Percentiles rank a stretch among this genome's conserved stretches.
Evolutionary conservation across 2,888 invertebrate species (phyloP).

Genomic region (Agrypnus murinus): DNA sequence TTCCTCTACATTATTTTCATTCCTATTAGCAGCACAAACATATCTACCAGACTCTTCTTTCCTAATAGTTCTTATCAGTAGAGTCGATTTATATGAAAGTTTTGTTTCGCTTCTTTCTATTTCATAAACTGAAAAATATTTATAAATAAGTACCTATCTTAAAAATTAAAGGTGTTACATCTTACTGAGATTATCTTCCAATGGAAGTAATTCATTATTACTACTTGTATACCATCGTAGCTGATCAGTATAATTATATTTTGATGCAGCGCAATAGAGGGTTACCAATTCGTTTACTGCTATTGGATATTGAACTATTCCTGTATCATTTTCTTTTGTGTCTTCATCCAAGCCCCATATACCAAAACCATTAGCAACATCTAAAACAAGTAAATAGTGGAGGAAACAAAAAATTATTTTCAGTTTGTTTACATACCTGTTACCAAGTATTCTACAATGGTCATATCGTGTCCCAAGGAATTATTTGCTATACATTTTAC

Average conservation of each 20-base stretch:
- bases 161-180: background rate
- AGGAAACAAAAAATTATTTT: background rate
- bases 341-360: slow-evolving; percentile 69
- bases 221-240: slow-evolving; percentile 72
- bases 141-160: background rate
- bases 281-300: slow-evolving; percentile 75
- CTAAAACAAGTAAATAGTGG: slow-evolving; percentile 62
- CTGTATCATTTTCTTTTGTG: slow-evolving; percentile 61
- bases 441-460: slow-evolving; percentile 53
- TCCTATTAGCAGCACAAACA: slow-evolving; percentile 59
- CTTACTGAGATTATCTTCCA: slow-evolving; percentile 40
- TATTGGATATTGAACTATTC: slow-evolving; percentile 59
- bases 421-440: slow-evolving; percentile 60
- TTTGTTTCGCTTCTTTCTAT: slow-evolving; percentile 57
- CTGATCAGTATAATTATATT: slow-evolving; percentile 72
- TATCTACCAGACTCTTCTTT: slow-evolving; percentile 63
- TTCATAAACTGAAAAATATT: slow-evolving; percentile 38
- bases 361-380: slow-evolving; percentile 71
- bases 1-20: slow-evolving; percentile 6
- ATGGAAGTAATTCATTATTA: background rate
- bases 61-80: slow-evolving; percentile 65
- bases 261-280: slow-evolving; percentile 76
- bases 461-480: slow-evolving; percentile 62
- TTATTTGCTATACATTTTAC: slow-evolving; percentile 71
- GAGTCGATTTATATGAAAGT: slow-evolving; percentile 66